A percentile compares a stretch with the other conserved stretches of the same genome.
These are phyloP conservation scores for Diarsia rubi DNA, from an alignment of 2,888 invertebrate genomes.

Conservation along the genomic window DNA sequence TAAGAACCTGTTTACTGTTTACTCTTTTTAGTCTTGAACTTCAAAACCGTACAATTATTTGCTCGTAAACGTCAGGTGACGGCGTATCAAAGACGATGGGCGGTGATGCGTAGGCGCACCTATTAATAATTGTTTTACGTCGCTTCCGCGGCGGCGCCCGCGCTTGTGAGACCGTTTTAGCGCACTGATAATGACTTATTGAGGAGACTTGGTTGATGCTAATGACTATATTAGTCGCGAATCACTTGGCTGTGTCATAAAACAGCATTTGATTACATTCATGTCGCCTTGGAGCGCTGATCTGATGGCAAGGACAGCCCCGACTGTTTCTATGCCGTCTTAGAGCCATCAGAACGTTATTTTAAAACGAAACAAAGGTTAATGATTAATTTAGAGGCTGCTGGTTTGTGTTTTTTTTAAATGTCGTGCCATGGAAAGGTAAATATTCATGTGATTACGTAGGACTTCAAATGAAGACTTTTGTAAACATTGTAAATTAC, in stretches of 20 bases:
- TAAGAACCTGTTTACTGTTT: conserved; percentile 50
- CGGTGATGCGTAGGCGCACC: conserved; percentile 76
- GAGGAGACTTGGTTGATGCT: conserved; percentile 54
- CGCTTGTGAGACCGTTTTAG: conserved; percentile 67
- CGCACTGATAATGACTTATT: conserved; percentile 63
- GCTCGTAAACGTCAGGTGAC: conserved; percentile 62
- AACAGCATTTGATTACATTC: conserved; percentile 49
- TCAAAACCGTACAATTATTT: conserved; percentile 64
- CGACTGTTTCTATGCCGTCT: conserved; percentile 36
- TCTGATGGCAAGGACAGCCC: conserved; percentile 53
- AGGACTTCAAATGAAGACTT: conserved; percentile 6
- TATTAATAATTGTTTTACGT: conserved; percentile 72
- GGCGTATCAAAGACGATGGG: conserved; percentile 73
- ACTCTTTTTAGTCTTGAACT: conserved; percentile 63
- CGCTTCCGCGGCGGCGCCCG: conserved; percentile 77
- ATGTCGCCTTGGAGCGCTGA: conserved; percentile 54
- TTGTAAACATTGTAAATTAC: conserved; percentile 21
- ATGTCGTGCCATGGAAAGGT: conserved; percentile 12
- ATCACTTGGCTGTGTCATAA: conserved; percentile 48
- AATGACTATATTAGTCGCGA: conserved; percentile 67
- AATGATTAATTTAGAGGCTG: neutral
- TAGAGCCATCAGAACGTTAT: conserved; percentile 21
- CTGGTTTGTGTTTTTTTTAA: conserved; percentile 8
- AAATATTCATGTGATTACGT: conserved; percentile 29
- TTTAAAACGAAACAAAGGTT: conserved; percentile 8